phyloP scores from a whole-genome alignment of 2,888 invertebrate species.

The Adelphocoris suturalis region DNA sequence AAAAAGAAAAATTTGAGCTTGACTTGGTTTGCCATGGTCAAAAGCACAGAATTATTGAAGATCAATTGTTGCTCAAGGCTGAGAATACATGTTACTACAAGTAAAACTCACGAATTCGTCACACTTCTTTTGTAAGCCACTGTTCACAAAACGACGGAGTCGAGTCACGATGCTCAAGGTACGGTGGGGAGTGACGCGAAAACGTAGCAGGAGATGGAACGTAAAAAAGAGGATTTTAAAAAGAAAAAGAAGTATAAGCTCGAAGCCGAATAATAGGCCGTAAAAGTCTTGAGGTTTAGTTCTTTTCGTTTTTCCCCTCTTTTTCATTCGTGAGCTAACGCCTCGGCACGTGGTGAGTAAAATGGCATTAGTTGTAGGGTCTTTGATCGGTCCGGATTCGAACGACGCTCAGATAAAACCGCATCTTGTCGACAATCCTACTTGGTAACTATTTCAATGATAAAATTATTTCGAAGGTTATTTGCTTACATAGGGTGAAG shows the following conservation, averaged over 20 bases:
- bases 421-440: too few species aligned
- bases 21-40: too few species aligned
- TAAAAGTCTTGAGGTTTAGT: constrained; percentile 1
- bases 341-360: constrained; percentile 5
- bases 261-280: constrained; percentile 32
- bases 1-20: too few species aligned
- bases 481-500: too few species aligned
- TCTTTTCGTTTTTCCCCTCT: not conserved
- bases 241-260: not conserved
- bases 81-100: not conserved
- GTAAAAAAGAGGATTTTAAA: not conserved
- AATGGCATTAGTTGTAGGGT: not conserved
- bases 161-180: constrained; percentile 12
- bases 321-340: constrained; percentile 6
- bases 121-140: constrained; percentile 2
- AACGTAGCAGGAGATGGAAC: constrained; percentile 3
- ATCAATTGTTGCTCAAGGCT: too few species aligned
- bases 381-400: not conserved
- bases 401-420: not conserved
- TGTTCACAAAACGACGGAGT: constrained; percentile 16
- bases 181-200: not conserved
- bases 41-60: too few species aligned
- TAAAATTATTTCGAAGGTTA: too few species aligned
- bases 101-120: constrained; percentile 32
- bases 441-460: too few species aligned